Evolutionary conservation across 2,797 vertebrate genomes (phyloP), one percentile per base, ranked within the genome.

Genomic region (Phaenicophaeus curvirostris): DNA sequence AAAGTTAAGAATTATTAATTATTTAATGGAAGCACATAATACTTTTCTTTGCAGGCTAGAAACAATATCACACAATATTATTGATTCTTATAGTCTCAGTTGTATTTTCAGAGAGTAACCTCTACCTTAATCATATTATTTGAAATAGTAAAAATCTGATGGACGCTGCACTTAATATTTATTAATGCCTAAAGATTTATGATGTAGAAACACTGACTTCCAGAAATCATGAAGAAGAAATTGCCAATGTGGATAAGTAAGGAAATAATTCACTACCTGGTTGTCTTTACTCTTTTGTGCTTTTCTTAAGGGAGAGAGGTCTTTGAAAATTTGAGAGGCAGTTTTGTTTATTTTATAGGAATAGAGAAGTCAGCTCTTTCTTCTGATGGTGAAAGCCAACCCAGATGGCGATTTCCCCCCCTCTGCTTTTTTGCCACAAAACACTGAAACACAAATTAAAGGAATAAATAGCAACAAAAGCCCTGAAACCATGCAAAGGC

Each of bases 401-500:
- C 66, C 95, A 96, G 95, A 96, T 87, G 93, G 95, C 53, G 66
- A 37, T 28, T 28, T 7, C 3, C 31, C 50, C 53, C 46, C n/a
- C 46, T 53, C n/a, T 57, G 67, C 33, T 39, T 80, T 82, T 58
- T 79, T 79, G 84, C 92, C 86, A 67, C 85, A 48, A 28, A 41
- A 59, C 83, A 65, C 42, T 61, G 63, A 83, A 94, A 88, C 53
- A 84, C 42, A 94, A 96, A 93, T 62, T 42, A 84, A 92, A 87
- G 65, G 71, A 80, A 50, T 80, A 78, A 95, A 96, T 96, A 93
- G 39, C 78, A 93, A 63, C 77, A 85, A 33, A 80, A 31, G 53
- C 75, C 79, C 94, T 76, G 74, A 84, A 88, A 95, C 59, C 71
- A 44, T 2, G 13, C 66, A 76, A 46, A 93, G 91, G 72, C 62